Conservation (phyloP, 2,888 invertebrate genomes). For the Agrotis clavis region DNA sequence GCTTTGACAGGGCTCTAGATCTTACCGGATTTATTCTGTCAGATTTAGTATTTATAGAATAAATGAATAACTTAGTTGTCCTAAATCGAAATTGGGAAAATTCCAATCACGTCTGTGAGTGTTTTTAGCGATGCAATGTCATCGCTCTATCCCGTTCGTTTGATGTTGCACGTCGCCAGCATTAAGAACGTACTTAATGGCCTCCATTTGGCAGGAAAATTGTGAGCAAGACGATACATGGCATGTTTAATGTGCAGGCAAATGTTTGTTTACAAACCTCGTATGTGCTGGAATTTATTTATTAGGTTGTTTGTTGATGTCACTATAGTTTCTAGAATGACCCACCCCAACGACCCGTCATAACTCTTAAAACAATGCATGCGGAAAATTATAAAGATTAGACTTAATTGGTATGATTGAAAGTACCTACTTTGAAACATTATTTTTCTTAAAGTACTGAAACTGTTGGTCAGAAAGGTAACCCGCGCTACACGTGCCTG, state of each 20-base stretch:
- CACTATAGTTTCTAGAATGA: conserved; percentile 1
- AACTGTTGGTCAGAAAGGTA: conserved; percentile 1
- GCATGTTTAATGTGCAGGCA: conserved; percentile 35
- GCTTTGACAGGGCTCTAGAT: conserved; percentile 15
- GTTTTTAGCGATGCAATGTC: conserved; percentile 49
- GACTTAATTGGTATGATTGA: conserved; percentile 2
- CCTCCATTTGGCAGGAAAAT: conserved; percentile 59
- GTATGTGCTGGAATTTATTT: conserved; percentile 24
- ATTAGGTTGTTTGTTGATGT: conserved; percentile 30
- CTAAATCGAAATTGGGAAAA: conserved; percentile 50
- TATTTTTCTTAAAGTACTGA: neutral
- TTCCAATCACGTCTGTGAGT: conserved; percentile 53
- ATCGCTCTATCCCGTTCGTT: conserved; percentile 53
- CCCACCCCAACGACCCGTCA: neutral
- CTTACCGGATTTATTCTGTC: conserved; percentile 22
- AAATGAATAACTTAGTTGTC: conserved; percentile 47
- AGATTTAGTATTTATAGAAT: conserved; percentile 28
- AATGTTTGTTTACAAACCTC: conserved; percentile 49
- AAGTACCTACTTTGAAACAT: neutral
- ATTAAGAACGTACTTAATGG: conserved; percentile 59
- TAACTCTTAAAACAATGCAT: conserved; percentile 1
- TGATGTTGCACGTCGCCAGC: conserved; percentile 60
- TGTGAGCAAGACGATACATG: conserved; percentile 43
- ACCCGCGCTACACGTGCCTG: conserved; percentile 38
- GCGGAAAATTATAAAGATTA: neutral